These are phyloP conservation scores for Trachymyrmex cornetzi DNA, from an alignment of 1,140 invertebrate genomes.

Conservation along the genomic window DNA sequence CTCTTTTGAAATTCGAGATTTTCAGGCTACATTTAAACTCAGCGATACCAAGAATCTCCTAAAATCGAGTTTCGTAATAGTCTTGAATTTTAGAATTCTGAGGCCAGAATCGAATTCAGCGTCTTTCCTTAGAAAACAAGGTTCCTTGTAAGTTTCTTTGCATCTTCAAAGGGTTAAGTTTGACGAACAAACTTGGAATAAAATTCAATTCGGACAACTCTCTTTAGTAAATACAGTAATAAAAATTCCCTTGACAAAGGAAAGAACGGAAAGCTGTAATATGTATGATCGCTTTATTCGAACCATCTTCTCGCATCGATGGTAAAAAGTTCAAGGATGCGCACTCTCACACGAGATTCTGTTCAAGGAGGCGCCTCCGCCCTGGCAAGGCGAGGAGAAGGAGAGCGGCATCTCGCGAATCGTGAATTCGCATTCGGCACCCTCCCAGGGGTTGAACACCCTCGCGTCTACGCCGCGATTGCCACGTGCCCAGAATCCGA, in stretches of 20 bases:
- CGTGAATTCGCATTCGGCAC: constrained; percentile 89
- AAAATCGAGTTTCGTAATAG: too few relatives aligned
- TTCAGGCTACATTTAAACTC: too few relatives aligned
- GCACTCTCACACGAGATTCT: not conserved
- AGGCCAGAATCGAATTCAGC: too few relatives aligned
- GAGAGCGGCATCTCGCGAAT: constrained; percentile 86
- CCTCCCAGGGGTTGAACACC: constrained; percentile 88
- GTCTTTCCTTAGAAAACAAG: too few relatives aligned
- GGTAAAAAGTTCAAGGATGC: not conserved
- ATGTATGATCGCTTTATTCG: not conserved
- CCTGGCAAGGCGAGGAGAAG: constrained; percentile 82
- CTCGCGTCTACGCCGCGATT: constrained; percentile 87
- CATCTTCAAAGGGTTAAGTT: too few relatives aligned
- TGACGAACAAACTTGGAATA: too few relatives aligned
- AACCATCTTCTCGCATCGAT: not conserved
- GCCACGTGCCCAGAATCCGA: constrained; percentile 94
- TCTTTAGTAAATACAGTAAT: not conserved
- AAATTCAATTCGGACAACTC: not conserved
- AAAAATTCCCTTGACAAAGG: not conserved
- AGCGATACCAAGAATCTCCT: too few relatives aligned
- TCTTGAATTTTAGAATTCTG: too few relatives aligned
- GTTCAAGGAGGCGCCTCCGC: constrained; percentile 75
- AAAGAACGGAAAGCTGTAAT: not conserved
- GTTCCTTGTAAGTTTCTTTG: too few relatives aligned
- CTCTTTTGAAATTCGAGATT: too few relatives aligned